phyloP scores from a whole-genome alignment of 2,113 vertebrate species.

The Felis catus region DNA sequence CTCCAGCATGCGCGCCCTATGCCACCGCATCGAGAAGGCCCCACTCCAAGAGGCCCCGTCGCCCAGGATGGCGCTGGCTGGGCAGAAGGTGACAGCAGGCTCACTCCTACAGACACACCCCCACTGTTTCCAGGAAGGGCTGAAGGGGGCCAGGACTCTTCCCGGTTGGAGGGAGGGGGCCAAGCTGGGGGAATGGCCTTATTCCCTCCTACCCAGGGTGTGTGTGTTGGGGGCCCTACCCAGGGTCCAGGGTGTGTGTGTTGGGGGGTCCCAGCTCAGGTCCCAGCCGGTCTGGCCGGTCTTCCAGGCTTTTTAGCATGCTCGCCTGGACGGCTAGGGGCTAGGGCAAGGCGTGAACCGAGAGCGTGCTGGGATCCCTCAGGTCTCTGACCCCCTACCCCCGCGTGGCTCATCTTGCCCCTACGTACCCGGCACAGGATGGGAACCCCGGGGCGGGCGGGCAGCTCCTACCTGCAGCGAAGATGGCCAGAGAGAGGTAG shows the following conservation, averaged over 20 bases:
- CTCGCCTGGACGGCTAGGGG: not conserved
- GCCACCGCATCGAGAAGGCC: not conserved
- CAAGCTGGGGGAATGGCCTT: not conserved
- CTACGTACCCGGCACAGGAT: not conserved
- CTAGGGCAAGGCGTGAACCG: rapidly evolving
- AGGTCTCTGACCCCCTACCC: too few species aligned
- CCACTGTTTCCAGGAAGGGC: not conserved
- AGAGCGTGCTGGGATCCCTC: not conserved
- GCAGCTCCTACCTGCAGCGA: conserved; percentile 77
- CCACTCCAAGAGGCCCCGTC: not conserved
- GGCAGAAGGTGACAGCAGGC: not conserved
- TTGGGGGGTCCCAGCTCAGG: not conserved
- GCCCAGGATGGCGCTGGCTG: not conserved
- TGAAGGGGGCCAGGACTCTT: not conserved
- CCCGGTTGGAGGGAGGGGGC: rapidly evolving
- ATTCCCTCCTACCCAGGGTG: too few species aligned
- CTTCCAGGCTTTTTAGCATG: too few species aligned
- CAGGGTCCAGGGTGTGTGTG: not conserved
- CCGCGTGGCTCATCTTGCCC: not conserved
- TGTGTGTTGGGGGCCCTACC: too few species aligned
- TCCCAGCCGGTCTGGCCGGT: not conserved
- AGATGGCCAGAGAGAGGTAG: conserved; percentile 95
- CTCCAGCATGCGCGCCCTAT: not conserved
- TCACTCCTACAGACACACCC: rapidly evolving
- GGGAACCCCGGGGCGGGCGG: not conserved